A percentile compares a stretch with the other conserved stretches of the same genome.
These are phyloP conservation scores for Mus musculus DNA, from an alignment of 2,113 vertebrate genomes.

Conservation along the genomic window DNA sequence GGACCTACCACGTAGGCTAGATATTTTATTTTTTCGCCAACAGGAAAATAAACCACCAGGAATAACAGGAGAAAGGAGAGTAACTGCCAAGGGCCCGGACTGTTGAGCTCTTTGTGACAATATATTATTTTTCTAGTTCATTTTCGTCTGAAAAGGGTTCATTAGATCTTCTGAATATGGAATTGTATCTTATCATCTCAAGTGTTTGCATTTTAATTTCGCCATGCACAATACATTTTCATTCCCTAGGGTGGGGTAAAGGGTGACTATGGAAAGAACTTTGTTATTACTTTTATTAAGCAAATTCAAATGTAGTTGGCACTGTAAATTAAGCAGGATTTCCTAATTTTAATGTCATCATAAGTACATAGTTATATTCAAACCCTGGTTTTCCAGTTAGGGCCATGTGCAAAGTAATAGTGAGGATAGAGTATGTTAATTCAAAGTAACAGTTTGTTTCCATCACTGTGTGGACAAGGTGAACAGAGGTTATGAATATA, in stretches of 20 bases:
- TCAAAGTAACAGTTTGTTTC: neutral
- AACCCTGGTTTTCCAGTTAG: neutral
- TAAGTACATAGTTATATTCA: neutral
- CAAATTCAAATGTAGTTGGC: neutral
- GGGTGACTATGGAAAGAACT: neutral
- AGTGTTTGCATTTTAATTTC: constrained; percentile 9
- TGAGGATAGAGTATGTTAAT: neutral
- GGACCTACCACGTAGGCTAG: neutral
- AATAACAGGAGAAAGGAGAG: neutral
- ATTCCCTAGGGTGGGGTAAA: neutral
- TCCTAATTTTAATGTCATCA: neutral
- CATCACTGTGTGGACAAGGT: neutral
- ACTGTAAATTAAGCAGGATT: neutral
- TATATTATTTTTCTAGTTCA: neutral
- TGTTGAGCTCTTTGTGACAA: neutral
- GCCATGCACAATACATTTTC: neutral
- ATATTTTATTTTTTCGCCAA: neutral
- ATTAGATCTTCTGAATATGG: neutral
- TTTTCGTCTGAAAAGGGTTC: constrained; percentile 16
- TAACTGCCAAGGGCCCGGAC: neutral
- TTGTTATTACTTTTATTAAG: neutral
- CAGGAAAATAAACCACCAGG: neutral
- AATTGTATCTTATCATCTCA: constrained; percentile 16
- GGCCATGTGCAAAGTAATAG: neutral
- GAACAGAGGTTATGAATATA: neutral